Conservation (phyloP, 2,888 invertebrate species). For the Meandrusa payeni region DNA sequence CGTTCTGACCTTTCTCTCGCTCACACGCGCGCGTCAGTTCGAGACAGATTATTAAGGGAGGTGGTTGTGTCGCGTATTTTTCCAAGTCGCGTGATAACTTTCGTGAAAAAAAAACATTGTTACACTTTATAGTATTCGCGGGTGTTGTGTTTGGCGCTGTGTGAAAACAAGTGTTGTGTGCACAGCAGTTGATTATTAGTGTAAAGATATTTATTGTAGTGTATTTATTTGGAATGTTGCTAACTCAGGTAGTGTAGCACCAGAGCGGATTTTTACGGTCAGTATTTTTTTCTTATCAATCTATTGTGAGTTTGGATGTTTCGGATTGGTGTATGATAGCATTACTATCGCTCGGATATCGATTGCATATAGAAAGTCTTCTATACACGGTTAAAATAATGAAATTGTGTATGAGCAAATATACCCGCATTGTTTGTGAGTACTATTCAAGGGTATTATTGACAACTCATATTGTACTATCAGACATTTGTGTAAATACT, state of each 20-base stretch:
- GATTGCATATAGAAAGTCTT: constrained; percentile 20
- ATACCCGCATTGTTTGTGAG: constrained; percentile 23
- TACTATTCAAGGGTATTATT: constrained; percentile 20
- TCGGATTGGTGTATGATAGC: constrained; percentile 41
- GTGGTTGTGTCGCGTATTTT: constrained; percentile 37
- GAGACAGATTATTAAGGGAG: constrained; percentile 36
- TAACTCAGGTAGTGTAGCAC: constrained; percentile 48
- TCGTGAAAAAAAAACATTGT: constrained; percentile 62
- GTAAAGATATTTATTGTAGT: constrained; percentile 37
- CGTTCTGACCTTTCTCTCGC: constrained; percentile 56
- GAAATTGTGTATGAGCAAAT: constrained; percentile 1
- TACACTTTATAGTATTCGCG: constrained; percentile 50
- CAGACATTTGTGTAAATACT: constrained; percentile 27
- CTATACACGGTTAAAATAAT: constrained; percentile 8
- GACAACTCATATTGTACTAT: constrained; percentile 24
- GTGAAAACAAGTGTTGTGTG: constrained; percentile 45
- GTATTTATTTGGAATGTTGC: constrained; percentile 64
- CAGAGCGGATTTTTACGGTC: constrained; percentile 56
- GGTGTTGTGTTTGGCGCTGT: constrained; percentile 49
- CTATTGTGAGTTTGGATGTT: constrained; percentile 36
- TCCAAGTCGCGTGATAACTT: constrained; percentile 56
- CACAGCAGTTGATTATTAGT: constrained; percentile 34
- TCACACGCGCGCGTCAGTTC: constrained; percentile 54
- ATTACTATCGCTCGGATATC: constrained; percentile 9
- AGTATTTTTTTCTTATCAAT: constrained; percentile 55